A percentile compares a stretch with the other conserved stretches of the same genome.
Evolutionary conservation across 2,888 invertebrate genomes (phyloP).

Genomic region (Thecophora atra): DNA sequence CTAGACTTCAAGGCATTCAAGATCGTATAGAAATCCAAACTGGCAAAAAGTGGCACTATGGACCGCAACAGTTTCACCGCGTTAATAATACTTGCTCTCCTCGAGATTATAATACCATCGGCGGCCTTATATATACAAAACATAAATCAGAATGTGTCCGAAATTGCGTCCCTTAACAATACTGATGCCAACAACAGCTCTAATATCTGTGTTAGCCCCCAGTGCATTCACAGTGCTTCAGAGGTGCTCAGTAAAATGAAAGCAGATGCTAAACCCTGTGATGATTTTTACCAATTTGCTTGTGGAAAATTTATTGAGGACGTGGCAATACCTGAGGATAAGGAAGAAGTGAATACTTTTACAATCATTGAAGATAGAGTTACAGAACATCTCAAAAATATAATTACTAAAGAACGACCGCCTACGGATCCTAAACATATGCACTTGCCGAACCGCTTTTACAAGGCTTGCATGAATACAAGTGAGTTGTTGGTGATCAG

Average conservation of each 20-base stretch:
- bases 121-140: constrained; percentile 56
- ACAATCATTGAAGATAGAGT: constrained; percentile 66
- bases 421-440: constrained; percentile 64
- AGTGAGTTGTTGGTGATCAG: constrained; percentile 55
- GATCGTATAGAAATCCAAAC: constrained; percentile 83
- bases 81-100: constrained; percentile 69
- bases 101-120: constrained; percentile 42
- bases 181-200: constrained; percentile 42
- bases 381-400: constrained; percentile 65
- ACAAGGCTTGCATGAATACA: constrained; percentile 67
- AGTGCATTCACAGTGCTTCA: constrained; percentile 81
- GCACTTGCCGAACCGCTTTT: constrained; percentile 65
- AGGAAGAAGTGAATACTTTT: constrained; percentile 65
- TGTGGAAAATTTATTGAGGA: constrained; percentile 77
- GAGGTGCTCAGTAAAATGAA: constrained; percentile 76
- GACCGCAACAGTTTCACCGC: too few species aligned
- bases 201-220: constrained; percentile 75
- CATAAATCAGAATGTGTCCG: constrained; percentile 37
- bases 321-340: constrained; percentile 78
- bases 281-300: constrained; percentile 80
- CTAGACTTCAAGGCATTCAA: too few species aligned
- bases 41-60: constrained; percentile 81
- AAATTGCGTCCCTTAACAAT: constrained; percentile 50
- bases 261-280: constrained; percentile 74
- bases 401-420: constrained; percentile 62